Percentiles rank a stretch among this genome's conserved stretches.
These are phyloP conservation scores for Napeogenes sylphis DNA, from an alignment of 2,888 invertebrate genomes.

Conservation along the genomic window DNA sequence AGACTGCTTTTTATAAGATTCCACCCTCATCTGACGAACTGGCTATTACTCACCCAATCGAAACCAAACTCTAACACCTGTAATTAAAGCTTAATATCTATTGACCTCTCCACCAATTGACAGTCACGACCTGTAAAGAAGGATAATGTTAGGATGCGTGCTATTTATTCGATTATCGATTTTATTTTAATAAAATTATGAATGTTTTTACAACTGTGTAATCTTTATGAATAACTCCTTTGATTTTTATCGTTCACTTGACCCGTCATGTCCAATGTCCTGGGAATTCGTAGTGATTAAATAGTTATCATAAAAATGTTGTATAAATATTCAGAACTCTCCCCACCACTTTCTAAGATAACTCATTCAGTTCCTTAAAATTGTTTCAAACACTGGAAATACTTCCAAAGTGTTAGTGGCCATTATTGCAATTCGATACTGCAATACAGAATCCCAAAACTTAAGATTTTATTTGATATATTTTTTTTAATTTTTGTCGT, in stretches of 20 bases:
- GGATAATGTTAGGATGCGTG: constrained; percentile 60
- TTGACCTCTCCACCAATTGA: constrained; percentile 38
- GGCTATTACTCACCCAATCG: constrained; percentile 35
- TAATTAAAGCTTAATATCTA: constrained; percentile 35
- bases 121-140: constrained; percentile 68
- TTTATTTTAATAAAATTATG: constrained; percentile 30
- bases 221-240: constrained; percentile 54
- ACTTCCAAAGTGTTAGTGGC: too few relatives aligned
- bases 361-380: too few relatives aligned
- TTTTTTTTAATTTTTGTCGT: too few relatives aligned
- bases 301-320: constrained; percentile 27
- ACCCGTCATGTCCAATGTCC: constrained; percentile 70
- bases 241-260: constrained; percentile 69
- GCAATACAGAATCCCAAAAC: too few relatives aligned
- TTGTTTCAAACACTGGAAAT: too few relatives aligned
- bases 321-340: too few relatives aligned
- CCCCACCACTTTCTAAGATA: too few relatives aligned
- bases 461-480: too few relatives aligned
- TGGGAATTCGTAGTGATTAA: constrained; percentile 65
- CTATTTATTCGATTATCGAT: constrained; percentile 37
- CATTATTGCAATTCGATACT: too few relatives aligned
- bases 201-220: constrained; percentile 35
- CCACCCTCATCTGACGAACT: constrained; percentile 64
- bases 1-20: constrained; percentile 67
- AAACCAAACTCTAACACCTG: constrained; percentile 19